A percentile compares a stretch with the other conserved stretches of the same genome.
These are phyloP conservation scores for Ips nitidus DNA, from an alignment of 1,140 invertebrate species.

Conservation along the genomic window DNA sequence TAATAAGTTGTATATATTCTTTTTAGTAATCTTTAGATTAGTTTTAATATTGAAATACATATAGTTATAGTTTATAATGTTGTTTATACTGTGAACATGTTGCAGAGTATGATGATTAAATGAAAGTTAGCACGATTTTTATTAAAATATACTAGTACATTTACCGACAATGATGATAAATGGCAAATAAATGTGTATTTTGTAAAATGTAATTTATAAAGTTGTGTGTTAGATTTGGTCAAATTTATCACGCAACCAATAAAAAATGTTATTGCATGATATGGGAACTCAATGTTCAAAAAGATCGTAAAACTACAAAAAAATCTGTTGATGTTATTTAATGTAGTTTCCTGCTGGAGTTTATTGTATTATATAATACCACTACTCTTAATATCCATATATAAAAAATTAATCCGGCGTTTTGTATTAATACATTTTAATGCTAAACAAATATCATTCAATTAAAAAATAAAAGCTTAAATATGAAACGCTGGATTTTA, in stretches of 20 bases:
- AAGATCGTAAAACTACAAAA: constrained; percentile 38
- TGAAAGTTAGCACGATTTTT: neutral
- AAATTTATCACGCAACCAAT: constrained; percentile 17
- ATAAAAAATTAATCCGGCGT: constrained; percentile 6
- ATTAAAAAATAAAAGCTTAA: neutral
- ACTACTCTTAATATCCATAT: constrained; percentile 17
- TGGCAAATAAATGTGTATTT: constrained; percentile 27
- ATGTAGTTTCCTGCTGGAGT: constrained; percentile 47
- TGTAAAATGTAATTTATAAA: constrained; percentile 28
- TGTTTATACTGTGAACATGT: constrained; percentile 40
- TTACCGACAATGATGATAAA: no score
- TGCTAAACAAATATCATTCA: neutral
- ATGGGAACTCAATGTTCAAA: constrained; percentile 44
- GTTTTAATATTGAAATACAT: constrained; percentile 37
- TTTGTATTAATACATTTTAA: neutral
- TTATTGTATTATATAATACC: constrained; percentile 32
- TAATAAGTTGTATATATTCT: constrained; percentile 45
- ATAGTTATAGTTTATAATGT: constrained; percentile 38
- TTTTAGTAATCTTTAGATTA: constrained; percentile 39
- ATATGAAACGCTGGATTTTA: constrained; percentile 4
- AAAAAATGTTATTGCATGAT: constrained; percentile 31
- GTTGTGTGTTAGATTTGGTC: constrained; percentile 28
- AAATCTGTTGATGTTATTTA: constrained; percentile 46
- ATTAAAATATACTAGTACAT: neutral
- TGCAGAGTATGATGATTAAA: neutral